A percentile compares a stretch with the other conserved stretches of the same genome.
Evolutionary conservation across 2,888 invertebrate species (phyloP).

Genomic region (Drosophila austrosaltans): DNA sequence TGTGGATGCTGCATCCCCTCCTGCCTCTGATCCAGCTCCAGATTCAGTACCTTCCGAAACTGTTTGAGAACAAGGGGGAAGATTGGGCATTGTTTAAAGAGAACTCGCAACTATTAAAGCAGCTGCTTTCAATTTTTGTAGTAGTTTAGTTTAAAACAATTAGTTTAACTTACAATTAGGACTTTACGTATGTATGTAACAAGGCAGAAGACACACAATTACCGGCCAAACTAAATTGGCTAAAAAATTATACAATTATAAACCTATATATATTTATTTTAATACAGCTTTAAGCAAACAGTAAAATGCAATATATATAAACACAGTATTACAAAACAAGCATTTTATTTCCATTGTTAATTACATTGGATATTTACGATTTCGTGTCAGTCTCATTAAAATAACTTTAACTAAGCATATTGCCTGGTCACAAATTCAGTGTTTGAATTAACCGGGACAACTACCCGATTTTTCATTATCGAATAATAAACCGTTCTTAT

Average conservation of each 20-base stretch:
- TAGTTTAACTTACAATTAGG: constrained; percentile 72
- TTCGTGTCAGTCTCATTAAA: too few species aligned
- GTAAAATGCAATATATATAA: constrained; percentile 30
- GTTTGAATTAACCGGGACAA: background rate
- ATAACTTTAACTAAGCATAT: too few species aligned
- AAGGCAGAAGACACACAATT: constrained; percentile 70
- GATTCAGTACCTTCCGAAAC: constrained; percentile 38
- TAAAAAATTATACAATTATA: constrained; percentile 20
- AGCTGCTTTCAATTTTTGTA: constrained; percentile 76
- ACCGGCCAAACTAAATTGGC: constrained; percentile 35
- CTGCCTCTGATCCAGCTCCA: constrained; percentile 19
- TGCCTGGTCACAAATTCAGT: too few species aligned
- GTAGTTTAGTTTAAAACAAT: constrained; percentile 71
- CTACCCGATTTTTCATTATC: too few species aligned
- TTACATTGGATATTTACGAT: background rate
- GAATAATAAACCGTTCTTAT: background rate
- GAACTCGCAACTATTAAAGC: constrained; percentile 76
- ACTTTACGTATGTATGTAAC: constrained; percentile 45
- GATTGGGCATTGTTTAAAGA: constrained; percentile 34
- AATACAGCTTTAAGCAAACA: constrained; percentile 19
- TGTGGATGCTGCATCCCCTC: constrained; percentile 36
- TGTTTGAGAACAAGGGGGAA: constrained; percentile 15
- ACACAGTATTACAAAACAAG: constrained; percentile 14
- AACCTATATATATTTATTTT: constrained; percentile 20
- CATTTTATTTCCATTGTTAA: background rate